Evolutionary conservation across 2,797 vertebrate species (phyloP).

Genomic region (Tarsius wallacei): DNA sequence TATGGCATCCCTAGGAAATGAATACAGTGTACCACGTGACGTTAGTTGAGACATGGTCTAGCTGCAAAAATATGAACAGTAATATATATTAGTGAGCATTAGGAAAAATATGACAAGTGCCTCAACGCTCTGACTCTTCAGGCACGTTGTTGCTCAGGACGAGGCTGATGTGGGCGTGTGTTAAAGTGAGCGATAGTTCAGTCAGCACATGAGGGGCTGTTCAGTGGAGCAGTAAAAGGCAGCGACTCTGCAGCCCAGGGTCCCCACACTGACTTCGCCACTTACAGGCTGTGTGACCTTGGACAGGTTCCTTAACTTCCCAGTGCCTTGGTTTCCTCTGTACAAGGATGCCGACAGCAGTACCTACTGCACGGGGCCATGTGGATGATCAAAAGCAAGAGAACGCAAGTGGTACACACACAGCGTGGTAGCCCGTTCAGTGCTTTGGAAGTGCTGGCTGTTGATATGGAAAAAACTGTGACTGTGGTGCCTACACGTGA

Average conservation of each 20-base stretch:
- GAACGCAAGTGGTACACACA: not conserved
- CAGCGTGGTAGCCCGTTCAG: not conserved
- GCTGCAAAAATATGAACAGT: conserved; percentile 15
- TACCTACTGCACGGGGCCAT: not conserved
- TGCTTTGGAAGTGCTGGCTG: not conserved
- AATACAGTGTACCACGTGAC: not conserved
- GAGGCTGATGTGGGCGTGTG: not conserved
- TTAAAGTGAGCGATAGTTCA: not conserved
- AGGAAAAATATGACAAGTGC: not conserved
- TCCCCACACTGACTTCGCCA: not conserved
- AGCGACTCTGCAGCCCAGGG: not conserved
- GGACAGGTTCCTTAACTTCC: not conserved
- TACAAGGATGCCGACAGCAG: not conserved
- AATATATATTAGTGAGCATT: not conserved
- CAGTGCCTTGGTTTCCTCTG: not conserved
- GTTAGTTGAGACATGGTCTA: not conserved
- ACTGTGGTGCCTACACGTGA: fast-evolving
- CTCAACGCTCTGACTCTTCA: not conserved
- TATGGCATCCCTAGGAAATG: not conserved
- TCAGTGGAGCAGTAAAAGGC: not conserved
- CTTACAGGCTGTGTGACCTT: not conserved
- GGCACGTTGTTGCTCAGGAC: not conserved
- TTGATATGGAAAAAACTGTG: not conserved
- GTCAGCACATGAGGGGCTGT: not conserved
- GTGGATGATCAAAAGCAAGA: not conserved